Conservation (phyloP, 2,113 vertebrate species). For the Chaetops frenatus region DNA sequence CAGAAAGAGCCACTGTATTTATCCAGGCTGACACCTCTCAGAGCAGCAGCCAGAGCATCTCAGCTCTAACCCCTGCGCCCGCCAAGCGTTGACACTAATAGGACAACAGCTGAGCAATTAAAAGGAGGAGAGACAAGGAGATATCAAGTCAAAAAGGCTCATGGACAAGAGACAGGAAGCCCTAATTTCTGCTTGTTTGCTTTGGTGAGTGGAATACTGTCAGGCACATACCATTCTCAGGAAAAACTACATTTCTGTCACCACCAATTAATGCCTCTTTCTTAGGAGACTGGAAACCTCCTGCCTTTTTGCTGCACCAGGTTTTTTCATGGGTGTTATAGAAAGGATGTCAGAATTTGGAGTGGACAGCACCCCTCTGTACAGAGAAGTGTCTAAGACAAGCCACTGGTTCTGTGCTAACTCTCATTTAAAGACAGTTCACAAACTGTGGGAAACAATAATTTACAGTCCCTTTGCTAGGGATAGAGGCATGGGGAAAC, state of each 20-base stretch:
- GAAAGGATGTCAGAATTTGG: background rate
- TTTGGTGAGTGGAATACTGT: slow-evolving; percentile 33
- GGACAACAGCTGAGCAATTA: slow-evolving; percentile 49
- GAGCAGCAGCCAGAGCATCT: slow-evolving; percentile 24
- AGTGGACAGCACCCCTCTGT: background rate
- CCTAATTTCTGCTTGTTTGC: slow-evolving; percentile 28
- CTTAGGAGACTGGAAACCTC: background rate
- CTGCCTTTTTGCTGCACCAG: background rate
- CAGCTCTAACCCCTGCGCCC: background rate
- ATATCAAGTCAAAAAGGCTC: slow-evolving; percentile 45
- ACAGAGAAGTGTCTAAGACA: background rate
- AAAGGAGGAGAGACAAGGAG: slow-evolving; percentile 20
- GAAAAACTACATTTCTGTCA: slow-evolving; percentile 23
- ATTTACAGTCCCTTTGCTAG: background rate
- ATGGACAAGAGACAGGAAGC: slow-evolving; percentile 40
- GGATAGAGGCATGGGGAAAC: background rate
- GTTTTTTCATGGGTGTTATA: background rate
- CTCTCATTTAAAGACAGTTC: background rate
- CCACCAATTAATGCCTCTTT: slow-evolving; percentile 15
- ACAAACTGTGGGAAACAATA: background rate
- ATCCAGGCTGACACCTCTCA: background rate
- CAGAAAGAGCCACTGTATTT: background rate
- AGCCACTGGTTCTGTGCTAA: background rate
- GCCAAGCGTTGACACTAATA: slow-evolving; percentile 28
- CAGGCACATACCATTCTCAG: slow-evolving; percentile 15